These are phyloP conservation scores for Ostrea edulis DNA, from an alignment of 1,140 invertebrate species.

Conservation along the genomic window DNA sequence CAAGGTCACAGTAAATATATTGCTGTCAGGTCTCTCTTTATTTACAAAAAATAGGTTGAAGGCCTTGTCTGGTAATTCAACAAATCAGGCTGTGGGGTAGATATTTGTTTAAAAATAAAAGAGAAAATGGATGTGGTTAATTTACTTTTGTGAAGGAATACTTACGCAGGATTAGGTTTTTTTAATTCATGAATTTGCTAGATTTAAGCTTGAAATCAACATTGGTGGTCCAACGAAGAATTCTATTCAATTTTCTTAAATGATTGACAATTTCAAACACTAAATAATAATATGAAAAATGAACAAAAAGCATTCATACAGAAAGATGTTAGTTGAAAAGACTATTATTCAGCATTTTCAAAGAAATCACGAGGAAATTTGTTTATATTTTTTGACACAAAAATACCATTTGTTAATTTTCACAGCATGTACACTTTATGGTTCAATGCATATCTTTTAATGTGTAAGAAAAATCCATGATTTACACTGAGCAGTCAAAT, in stretches of 20 bases:
- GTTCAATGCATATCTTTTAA: neutral
- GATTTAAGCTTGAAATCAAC: neutral
- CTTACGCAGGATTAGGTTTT: neutral
- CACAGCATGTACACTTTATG: conserved; percentile 8
- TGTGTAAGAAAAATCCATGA: neutral
- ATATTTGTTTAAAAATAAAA: conserved; percentile 8
- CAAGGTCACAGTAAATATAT: neutral
- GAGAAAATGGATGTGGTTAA: conserved; percentile 4
- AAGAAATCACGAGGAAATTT: neutral
- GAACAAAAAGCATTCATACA: conserved; percentile 11
- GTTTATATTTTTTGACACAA: neutral
- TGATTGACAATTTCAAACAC: neutral
- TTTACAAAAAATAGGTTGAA: neutral
- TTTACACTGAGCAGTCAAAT: neutral
- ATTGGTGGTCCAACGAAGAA: conserved; percentile 5
- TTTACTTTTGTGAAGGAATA: neutral
- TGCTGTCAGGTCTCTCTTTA: neutral
- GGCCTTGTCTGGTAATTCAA: neutral
- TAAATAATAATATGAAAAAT: conserved; percentile 23
- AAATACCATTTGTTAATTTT: conserved; percentile 29
- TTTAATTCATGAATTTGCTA: neutral
- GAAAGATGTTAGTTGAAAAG: conserved; percentile 10
- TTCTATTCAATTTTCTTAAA: neutral
- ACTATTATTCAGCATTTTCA: conserved; percentile 23
- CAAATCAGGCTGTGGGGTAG: neutral